Percentiles rank a stretch among this genome's conserved stretches.
These are phyloP conservation scores for Tenrec ecaudatus DNA, from an alignment of 2,113 vertebrate species.

Conservation along the genomic window DNA sequence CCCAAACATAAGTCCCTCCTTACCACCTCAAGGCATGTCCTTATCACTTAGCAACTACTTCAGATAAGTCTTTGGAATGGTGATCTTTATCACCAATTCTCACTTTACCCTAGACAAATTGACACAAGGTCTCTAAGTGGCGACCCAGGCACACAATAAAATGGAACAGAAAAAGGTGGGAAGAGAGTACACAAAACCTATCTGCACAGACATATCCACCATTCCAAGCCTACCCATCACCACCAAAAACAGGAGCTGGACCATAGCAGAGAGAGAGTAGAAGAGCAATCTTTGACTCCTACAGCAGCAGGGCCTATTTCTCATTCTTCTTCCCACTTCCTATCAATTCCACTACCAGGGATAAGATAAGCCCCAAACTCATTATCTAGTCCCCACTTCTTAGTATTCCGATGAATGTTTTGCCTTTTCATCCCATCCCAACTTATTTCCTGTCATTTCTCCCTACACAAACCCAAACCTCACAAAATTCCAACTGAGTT, in stretches of 20 bases:
- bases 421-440: neutral
- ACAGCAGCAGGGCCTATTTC: conserved; percentile 32
- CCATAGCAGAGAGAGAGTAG: neutral
- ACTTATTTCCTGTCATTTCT: neutral
- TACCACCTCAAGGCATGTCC: neutral
- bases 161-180: neutral
- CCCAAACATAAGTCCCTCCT: conserved; percentile 15
- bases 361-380: neutral
- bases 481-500: neutral
- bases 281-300: conserved; percentile 4
- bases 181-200: neutral
- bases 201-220: neutral
- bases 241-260: neutral
- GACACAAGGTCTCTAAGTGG: conserved; percentile 12
- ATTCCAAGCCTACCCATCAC: neutral
- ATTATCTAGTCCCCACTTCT: neutral
- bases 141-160: conserved; percentile 17
- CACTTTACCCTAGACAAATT: conserved; percentile 7
- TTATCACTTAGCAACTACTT: conserved; percentile 47
- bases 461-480: neutral
- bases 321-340: conserved; percentile 21
- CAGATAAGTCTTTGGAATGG: conserved; percentile 14
- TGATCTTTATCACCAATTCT: conserved; percentile 29
- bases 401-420: neutral
- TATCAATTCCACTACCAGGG: conserved; percentile 32